These are phyloP conservation scores for Theodoxus fluviatilis DNA, from an alignment of 2,888 invertebrate species.

Conservation along the genomic window DNA sequence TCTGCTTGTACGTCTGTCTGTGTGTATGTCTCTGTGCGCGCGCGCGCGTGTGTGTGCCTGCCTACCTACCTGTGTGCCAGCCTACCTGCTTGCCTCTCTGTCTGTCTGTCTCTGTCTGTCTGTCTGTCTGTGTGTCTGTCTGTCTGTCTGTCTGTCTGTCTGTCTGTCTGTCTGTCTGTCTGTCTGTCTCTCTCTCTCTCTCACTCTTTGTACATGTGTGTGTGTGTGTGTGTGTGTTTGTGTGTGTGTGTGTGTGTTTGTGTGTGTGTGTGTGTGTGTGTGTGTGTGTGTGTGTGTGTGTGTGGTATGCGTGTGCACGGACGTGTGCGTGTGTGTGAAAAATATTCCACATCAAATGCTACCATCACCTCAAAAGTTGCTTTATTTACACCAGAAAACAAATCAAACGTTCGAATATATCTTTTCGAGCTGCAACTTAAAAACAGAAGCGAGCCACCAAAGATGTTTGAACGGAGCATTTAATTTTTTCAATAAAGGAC, in stretches of 20 bases:
- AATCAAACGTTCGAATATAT: too few species aligned
- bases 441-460: background rate
- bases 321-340: too few species aligned
- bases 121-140: background rate
- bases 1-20: background rate
- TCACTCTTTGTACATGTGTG: background rate
- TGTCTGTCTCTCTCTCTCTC: background rate
- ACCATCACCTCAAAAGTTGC: too few species aligned
- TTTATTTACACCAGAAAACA: too few species aligned
- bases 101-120: background rate
- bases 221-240: slow-evolving; percentile 15
- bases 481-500: too few species aligned
- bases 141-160: background rate
- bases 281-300: too few species aligned
- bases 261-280: background rate
- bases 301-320: too few species aligned
- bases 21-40: background rate
- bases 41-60: background rate
- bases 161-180: slow-evolving; percentile 1
- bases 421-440: too few species aligned
- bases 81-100: background rate
- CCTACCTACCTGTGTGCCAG: background rate
- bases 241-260: background rate
- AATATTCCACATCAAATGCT: too few species aligned
- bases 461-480: background rate